Evolutionary conservation across 2,888 invertebrate genomes (phyloP), one percentile per base, ranked within the genome.

Genomic region (Linyphia triangularis): DNA sequence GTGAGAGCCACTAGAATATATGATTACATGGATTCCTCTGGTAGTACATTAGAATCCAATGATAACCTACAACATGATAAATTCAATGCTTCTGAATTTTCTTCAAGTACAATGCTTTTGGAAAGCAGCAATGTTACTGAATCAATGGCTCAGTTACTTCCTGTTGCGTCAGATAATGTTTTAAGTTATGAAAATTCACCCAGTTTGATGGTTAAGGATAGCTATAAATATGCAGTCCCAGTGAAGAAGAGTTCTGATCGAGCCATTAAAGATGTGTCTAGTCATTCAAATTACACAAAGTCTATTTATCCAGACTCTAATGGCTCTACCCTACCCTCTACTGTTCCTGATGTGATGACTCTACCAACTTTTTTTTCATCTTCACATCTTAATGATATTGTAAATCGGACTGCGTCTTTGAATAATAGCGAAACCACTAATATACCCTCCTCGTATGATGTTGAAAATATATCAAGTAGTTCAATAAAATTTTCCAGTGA

Each of bases 41-140:
- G 61, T 37, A 28, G 22, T 22, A 22, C 28, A 51, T 59, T 61
- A 10, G 57, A 59, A 24, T 43, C 63, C 13, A 30, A 65, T 10
- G 63, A 79, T 61, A 78, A 24, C 6, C 24, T 24, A 30, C 61
- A 59, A 6, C 37, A 82, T 33, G 67, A 73, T 33, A 33, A 33
- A 33, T 19, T 57, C 22, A 65, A 72, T 73, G 28, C 19, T 9
- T 24, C 61, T 73, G 30, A 57, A 86, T 33, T 16, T 51, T 37
- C 37, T 33, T 19, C 85, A 22, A 22, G 43, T 26, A 19, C 51
- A 5, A 33, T 30, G 43, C 9, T 16, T 19, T 51, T 67, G 7
- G 26, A 43, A 5, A 72, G 70, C 13, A 75, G 78, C 37, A 83
- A 83, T 72, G 83, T 88, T 65, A 88, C 78, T 51, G 88, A 88